phyloP scores from a whole-genome alignment of 1,140 invertebrate species.

The Penaeus japonicus region DNA sequence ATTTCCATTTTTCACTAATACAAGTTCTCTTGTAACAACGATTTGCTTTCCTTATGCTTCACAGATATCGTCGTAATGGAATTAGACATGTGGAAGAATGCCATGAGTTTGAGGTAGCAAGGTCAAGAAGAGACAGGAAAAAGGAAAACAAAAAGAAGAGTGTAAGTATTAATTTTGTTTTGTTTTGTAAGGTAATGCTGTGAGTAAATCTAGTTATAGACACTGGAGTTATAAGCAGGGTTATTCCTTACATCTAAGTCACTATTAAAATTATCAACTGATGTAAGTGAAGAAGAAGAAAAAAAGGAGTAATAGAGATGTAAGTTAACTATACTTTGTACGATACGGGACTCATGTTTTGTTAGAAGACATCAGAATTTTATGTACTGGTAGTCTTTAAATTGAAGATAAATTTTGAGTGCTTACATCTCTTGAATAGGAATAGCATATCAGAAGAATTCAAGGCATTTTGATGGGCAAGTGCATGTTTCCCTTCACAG shows the following conservation, averaged over 20 bases:
- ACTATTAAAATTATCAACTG: too few relatives aligned
- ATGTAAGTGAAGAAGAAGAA: too few relatives aligned
- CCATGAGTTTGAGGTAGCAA: constrained; percentile 78
- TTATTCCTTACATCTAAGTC: background rate
- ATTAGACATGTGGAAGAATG: constrained; percentile 82
- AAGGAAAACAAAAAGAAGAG: constrained; percentile 57
- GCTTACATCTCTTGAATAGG: too few relatives aligned
- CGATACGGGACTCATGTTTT: too few relatives aligned
- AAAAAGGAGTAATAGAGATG: too few relatives aligned
- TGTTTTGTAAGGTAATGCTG: background rate
- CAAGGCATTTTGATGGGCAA: too few relatives aligned
- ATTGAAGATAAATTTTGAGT: too few relatives aligned
- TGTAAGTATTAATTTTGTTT: constrained; percentile 42
- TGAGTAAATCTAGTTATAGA: background rate
- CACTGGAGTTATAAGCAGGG: background rate
- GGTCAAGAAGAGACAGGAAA: constrained; percentile 60
- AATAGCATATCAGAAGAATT: too few relatives aligned
- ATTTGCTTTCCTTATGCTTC: background rate
- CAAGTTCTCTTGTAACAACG: background rate
- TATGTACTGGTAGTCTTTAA: too few relatives aligned
- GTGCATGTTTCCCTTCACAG: too few relatives aligned
- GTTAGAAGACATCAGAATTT: too few relatives aligned
- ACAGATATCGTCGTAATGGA: constrained; percentile 79
- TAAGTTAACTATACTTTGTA: too few relatives aligned
- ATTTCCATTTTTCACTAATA: background rate